These are phyloP conservation scores for Aphelocoma californica DNA, from an alignment of 2,797 vertebrate species.

Conservation along the genomic window DNA sequence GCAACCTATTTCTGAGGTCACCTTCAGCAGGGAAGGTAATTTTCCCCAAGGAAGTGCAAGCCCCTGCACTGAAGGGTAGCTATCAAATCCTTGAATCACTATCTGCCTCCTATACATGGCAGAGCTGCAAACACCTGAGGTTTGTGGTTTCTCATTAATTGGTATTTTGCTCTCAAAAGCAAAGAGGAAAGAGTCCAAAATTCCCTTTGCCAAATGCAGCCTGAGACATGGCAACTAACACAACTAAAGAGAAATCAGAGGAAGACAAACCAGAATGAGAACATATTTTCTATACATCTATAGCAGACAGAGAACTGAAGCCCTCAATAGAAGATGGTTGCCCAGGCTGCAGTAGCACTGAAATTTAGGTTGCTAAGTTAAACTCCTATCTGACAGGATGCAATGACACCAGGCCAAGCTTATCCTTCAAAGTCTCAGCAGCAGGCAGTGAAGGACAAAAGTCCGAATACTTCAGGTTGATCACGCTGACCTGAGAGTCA, in stretches of 20 bases:
- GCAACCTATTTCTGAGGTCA: neutral
- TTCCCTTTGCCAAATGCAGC: neutral
- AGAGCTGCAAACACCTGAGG: neutral
- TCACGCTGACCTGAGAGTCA: neutral
- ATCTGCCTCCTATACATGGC: neutral
- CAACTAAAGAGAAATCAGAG: neutral
- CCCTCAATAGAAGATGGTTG: rapidly evolving
- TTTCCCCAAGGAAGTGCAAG: neutral
- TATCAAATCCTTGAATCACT: neutral
- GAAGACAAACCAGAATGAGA: neutral
- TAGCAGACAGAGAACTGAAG: neutral
- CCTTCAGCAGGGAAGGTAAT: neutral
- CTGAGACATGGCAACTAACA: neutral
- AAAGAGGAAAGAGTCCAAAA: neutral
- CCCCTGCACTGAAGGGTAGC: neutral
- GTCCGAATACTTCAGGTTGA: neutral
- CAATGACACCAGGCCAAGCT: neutral
- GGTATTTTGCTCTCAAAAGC: neutral
- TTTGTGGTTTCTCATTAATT: neutral
- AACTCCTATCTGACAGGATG: neutral
- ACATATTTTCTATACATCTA: neutral
- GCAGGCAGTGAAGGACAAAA: neutral
- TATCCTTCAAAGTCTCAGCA: neutral
- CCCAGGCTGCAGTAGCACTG: neutral
- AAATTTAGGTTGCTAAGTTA: neutral